These are phyloP conservation scores for Zaprionus gabonicus DNA, from an alignment of 1,140 invertebrate species.

Conservation along the genomic window DNA sequence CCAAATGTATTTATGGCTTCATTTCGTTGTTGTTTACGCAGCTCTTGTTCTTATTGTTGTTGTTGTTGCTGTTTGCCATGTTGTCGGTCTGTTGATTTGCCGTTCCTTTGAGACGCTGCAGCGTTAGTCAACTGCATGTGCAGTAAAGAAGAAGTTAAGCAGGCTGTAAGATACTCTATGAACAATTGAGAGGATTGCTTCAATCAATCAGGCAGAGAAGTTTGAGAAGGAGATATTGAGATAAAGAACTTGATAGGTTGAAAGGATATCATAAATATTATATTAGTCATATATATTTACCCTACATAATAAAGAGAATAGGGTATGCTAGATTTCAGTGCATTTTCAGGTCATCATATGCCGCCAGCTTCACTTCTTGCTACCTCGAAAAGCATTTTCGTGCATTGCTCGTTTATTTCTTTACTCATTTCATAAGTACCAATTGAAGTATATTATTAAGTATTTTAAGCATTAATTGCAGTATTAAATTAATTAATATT, in stretches of 20 bases:
- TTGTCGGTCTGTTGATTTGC: constrained; percentile 61
- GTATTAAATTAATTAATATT: too few relatives aligned
- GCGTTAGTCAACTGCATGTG: constrained; percentile 23
- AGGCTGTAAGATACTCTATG: neutral
- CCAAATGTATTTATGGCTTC: constrained; percentile 81
- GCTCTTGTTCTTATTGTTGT: neutral
- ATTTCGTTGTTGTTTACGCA: constrained; percentile 55
- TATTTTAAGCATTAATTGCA: too few relatives aligned
- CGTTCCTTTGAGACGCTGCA: constrained; percentile 41
- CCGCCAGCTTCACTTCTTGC: too few relatives aligned
- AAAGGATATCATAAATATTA: neutral
- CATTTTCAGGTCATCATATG: constrained; percentile 13
- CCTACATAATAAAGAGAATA: neutral
- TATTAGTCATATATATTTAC: neutral
- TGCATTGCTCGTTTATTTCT: neutral
- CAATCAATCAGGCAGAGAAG: neutral
- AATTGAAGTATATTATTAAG: too few relatives aligned
- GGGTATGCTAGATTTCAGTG: constrained; percentile 3
- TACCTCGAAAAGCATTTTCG: neutral
- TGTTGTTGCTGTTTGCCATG: constrained; percentile 39
- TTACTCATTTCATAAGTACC: neutral
- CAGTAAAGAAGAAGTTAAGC: neutral
- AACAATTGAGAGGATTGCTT: neutral
- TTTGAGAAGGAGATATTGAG: too few relatives aligned
- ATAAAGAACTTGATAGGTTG: too few relatives aligned